A percentile compares a stretch with the other conserved stretches of the same genome.
Evolutionary conservation across 2,888 invertebrate genomes (phyloP).

Genomic region (Graphium colonna): DNA sequence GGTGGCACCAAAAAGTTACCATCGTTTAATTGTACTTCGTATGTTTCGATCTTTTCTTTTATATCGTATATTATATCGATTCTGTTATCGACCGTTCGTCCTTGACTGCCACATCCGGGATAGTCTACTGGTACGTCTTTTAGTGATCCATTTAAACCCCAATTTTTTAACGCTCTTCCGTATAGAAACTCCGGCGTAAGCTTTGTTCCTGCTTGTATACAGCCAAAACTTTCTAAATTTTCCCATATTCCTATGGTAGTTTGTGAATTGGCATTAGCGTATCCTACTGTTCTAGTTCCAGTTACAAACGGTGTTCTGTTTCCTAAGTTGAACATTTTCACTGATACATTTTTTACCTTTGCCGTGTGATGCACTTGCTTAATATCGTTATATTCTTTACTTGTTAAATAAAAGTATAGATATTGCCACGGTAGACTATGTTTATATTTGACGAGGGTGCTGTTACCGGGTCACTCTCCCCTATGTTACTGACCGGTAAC

Average conservation of each 20-base stretch:
- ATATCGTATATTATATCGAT: background rate
- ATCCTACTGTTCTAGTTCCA: conserved; percentile 25
- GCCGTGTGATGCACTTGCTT: conserved; percentile 17
- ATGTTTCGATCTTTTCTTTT: background rate
- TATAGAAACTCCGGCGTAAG: background rate
- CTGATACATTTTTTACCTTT: conserved; percentile 7
- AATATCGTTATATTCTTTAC: conserved; percentile 30
- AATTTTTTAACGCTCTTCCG: background rate
- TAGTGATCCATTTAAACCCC: background rate
- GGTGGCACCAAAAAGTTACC: background rate
- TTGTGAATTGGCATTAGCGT: conserved; percentile 33
- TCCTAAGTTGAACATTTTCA: conserved; percentile 30
- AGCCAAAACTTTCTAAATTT: conserved; percentile 16
- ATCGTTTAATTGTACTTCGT: background rate
- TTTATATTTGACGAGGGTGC: no score
- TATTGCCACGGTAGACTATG: conserved; percentile 32
- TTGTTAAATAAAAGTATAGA: conserved; percentile 24
- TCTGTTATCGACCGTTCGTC: background rate
- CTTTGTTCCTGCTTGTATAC: background rate
- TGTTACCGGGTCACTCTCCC: no score
- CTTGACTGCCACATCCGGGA: background rate
- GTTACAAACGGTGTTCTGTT: conserved; percentile 32
- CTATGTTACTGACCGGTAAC: no score
- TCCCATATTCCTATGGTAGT: conserved; percentile 32
- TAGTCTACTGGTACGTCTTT: background rate